Base-by-base conservation (phyloP, 2,888 invertebrate genomes). In the Coelogynopora nodosa region DNA sequence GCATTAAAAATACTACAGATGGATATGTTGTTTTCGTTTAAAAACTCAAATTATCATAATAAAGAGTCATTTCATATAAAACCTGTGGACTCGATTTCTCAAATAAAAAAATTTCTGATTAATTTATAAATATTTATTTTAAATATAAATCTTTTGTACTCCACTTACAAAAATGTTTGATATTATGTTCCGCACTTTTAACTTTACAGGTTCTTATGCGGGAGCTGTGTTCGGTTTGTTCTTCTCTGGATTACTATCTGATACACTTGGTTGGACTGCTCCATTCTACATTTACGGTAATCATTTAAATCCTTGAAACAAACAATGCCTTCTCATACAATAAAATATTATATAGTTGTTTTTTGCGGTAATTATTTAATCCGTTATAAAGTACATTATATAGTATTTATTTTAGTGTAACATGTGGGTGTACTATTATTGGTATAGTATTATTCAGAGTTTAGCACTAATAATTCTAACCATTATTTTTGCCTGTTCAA, bases 241-340 rank as follows among this genome's bases (percentile, higher is more conserved):
- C 0, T 93, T 98, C n/a, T 97, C 97, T 18, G 98, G 97, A 0
- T 93, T 96, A 84, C 94, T 99, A 84, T 96, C 97, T 0, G 95
- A 95, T 90, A 94, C 94, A 90, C 94, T 97, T 87, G 95, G 96
- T 29, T 97, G 97, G 95, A 94, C 95, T 89, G 95, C 96, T 1
- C 97, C 98, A 0, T 99, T 98, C 92, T 98, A 98, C 92, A 96
- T 97, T 90, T 99, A 98, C 90, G 98, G 98, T 94, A 92, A 89
- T 26, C n/a, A n/a, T n/a, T n/a, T n/a, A n/a, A n/a, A n/a, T n/a
- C n/a, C n/a, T n/a, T n/a, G n/a, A n/a, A n/a, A n/a, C n/a, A n/a
- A n/a, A n/a, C n/a, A n/a, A n/a, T n/a, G n/a, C n/a, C n/a, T n/a
- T n/a, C n/a, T n/a, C n/a, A n/a, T n/a, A n/a, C n/a, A n/a, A n/a